A percentile compares a stretch with the other conserved stretches of the same genome.
Conservation (phyloP, 2,888 invertebrate species). For the Leucoma salicis region DNA sequence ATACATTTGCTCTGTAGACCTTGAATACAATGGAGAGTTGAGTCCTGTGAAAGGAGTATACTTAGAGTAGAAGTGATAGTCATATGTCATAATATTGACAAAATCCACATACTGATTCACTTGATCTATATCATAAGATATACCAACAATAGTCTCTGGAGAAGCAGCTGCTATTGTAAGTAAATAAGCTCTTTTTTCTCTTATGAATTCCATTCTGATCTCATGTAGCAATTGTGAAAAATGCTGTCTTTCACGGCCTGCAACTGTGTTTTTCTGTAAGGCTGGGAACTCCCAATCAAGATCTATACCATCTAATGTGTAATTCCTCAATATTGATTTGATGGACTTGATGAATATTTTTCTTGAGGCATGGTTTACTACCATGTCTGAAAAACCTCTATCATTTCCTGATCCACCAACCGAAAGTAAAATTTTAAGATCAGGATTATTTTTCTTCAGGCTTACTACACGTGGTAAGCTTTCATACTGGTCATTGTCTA, state of each 20-base stretch:
- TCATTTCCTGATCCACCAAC: conserved; percentile 85
- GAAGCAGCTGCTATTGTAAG: conserved; percentile 91
- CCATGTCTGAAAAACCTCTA: conserved; percentile 87
- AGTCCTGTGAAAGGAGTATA: conserved; percentile 91
- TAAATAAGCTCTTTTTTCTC: conserved; percentile 82
- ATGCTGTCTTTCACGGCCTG: conserved; percentile 84
- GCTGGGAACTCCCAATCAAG: conserved; percentile 95
- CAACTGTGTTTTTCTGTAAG: conserved; percentile 48
- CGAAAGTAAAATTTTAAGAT: conserved; percentile 89
- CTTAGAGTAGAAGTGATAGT: conserved; percentile 90
- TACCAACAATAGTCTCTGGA: conserved; percentile 87
- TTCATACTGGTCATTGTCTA: conserved; percentile 66
- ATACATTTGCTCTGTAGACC: conserved; percentile 83
- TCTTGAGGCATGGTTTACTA: conserved; percentile 85
- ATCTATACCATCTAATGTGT: conserved; percentile 87
- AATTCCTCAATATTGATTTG: conserved; percentile 74
- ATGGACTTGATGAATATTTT: conserved; percentile 83
- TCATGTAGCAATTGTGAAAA: conserved; percentile 89
- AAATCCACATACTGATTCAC: conserved; percentile 92
- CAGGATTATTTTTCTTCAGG: conserved; percentile 83
- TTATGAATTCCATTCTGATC: conserved; percentile 85
- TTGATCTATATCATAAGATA: conserved; percentile 89
- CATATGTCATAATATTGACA: conserved; percentile 95
- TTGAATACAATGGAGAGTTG: conserved; percentile 90
- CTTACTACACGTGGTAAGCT: conserved; percentile 65